Evolutionary conservation across 2,888 invertebrate species (phyloP), one percentile per base, ranked within the genome.

Genomic region (Xanthia icteritia): DNA sequence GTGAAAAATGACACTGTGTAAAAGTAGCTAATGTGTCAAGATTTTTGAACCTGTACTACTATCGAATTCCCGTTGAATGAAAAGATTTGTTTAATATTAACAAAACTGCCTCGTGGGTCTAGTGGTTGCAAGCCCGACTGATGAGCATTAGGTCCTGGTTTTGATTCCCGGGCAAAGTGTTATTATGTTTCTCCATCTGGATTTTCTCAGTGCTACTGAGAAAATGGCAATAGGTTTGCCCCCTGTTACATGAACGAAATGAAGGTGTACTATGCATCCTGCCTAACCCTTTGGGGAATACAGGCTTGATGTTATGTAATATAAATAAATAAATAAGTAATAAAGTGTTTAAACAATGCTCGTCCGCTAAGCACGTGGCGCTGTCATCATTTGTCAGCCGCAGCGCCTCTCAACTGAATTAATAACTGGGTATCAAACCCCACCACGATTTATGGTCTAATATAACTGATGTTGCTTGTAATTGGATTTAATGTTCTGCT

Each of bases 311-410:
- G 17, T 48, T 48, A 48, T 48, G 5, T 5, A 51, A 20, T 51
- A 48, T 51, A 8, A 51, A 51, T 31, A 31, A 31, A 31, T 31
- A 45, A 15, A 15, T 45, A 6, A 60, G 13, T 60, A 65, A 60
- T 56, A 39, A 65, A 54, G 67, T 79, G 73, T 64, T 79, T 36
- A 67, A 82, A 82, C 86, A 79, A 79, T 78, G 64, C 71, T 76
- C 31, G 77, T 77, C 82, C 81, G 79, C 79, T 79, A 86, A 86
- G 77, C 80, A 73, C 86, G 78, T 76, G 58, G 48, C 27, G 67
- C 82, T 89, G 89, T 89, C 89, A 82, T 79, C 88, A 78, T 89
- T 88, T 88, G 84, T 89, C 89, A 86, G 78, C 66, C 79, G 64
- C 85, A 88, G 20, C 56, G 70, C 58, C 77, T 84, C 73, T 84